Evolutionary conservation across 2,797 vertebrate genomes (phyloP).

Genomic region (Carduelis carduelis): DNA sequence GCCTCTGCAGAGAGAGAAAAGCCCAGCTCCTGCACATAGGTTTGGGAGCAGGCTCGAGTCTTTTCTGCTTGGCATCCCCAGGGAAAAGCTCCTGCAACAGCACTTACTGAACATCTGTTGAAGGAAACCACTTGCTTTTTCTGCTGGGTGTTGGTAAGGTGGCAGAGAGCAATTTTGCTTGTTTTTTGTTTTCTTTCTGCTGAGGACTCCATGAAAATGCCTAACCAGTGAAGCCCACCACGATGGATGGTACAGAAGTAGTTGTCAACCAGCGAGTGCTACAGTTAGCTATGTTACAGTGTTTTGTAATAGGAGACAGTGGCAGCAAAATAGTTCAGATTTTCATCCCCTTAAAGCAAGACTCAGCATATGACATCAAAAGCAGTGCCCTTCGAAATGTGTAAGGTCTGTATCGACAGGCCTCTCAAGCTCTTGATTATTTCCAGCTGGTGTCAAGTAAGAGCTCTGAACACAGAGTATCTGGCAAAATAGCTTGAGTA

Average conservation of each 20-base stretch:
- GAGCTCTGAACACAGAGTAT: conserved; percentile 1
- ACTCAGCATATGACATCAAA: not conserved
- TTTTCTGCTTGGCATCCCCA: not conserved
- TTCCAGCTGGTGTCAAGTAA: conserved; percentile 26
- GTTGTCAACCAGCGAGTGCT: not conserved
- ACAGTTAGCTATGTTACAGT: not conserved
- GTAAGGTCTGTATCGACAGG: not conserved
- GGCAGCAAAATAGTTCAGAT: not conserved
- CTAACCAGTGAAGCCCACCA: not conserved
- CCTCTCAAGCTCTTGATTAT: conserved; percentile 24
- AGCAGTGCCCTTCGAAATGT: not conserved
- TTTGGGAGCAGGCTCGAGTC: not conserved
- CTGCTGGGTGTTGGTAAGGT: not conserved
- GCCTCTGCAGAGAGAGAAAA: not conserved
- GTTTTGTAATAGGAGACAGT: not conserved
- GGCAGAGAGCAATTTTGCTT: not conserved
- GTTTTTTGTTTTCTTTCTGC: not conserved
- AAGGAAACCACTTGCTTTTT: not conserved
- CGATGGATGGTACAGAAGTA: not conserved
- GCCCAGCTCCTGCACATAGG: not conserved
- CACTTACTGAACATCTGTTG: not conserved
- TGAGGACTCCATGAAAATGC: not conserved
- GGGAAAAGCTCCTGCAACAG: not conserved
- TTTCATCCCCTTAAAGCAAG: not conserved
- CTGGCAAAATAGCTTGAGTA: conserved; percentile 20